Base-by-base conservation (phyloP, 2,888 invertebrate genomes). In the Campoplex nolae region DNA sequence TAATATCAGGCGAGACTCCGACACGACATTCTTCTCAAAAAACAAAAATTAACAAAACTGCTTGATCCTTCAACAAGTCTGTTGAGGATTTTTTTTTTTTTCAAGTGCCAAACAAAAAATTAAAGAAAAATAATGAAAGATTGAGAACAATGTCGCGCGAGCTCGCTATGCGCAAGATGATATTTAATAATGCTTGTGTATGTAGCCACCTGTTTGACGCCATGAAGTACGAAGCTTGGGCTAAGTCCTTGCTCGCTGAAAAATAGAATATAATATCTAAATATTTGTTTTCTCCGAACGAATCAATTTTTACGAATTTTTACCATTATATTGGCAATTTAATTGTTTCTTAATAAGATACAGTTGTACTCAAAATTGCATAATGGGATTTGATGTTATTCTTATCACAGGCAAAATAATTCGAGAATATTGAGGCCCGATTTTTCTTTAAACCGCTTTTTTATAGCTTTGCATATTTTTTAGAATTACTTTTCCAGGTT, bases 181-280 rank as follows among this genome's bases (percentile, higher is more conserved):
- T 81, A 85, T 86, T 87, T 74, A 75, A 65, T 81, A 81, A 77
- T 84, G 76, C 76, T 70, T 79, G 70, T 81, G 79, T 54, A 90
- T 90, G 88, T 93, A 93, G 90, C 91, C 90, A 98, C 98, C 98
- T 98, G 95, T 99, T 99, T 77, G 99, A 99, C 89, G 99, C 99
- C 97, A 99, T 98, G 95, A 99, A 99, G 95, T 99, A 99, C 4
- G 99, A 99, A 42, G 99, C 99, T 95, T 99, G 99, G 78, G 99
- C 98, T 93, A 99, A 96, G 95, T 99, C 99, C 95, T 99, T 99
- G 94, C 98, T 98, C 87, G 99, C 98, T 98, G 96, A 51, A 93
- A 94, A 74, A 62, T 28, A 62, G 18, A 76, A 76, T 9, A 32
- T 6, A n/a, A 32, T 62, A 38, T 38, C 38, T 62, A 3, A 62